Conservation (phyloP, 2,113 vertebrate genomes). For the Varanus salvator region DNA sequence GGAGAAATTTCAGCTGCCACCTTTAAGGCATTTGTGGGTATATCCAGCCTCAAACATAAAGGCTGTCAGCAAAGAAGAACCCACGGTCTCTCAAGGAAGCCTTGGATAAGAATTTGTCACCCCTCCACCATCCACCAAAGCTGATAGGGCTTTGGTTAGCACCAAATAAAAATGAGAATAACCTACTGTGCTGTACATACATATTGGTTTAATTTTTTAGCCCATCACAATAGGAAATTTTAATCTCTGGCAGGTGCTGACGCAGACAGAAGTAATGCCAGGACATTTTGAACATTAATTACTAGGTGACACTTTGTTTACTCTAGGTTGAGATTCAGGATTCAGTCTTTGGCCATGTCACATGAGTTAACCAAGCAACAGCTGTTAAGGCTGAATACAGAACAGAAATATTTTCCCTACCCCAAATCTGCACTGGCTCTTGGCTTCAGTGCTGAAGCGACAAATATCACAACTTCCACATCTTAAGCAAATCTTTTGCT, state of each 20-base stretch:
- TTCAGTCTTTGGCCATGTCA: conserved; percentile 4
- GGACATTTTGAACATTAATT: conserved; percentile 25
- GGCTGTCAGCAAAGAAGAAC: neutral
- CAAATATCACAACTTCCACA: neutral
- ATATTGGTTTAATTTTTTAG: neutral
- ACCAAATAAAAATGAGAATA: neutral
- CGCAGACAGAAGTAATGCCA: conserved; percentile 12
- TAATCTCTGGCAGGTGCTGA: conserved; percentile 17
- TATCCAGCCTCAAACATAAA: neutral
- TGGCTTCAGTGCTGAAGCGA: conserved; percentile 6
- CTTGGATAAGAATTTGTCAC: neutral
- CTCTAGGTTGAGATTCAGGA: conserved; percentile 7
- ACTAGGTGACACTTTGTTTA: conserved; percentile 18
- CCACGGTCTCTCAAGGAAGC: neutral
- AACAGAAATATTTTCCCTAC: neutral
- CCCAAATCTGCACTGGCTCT: neutral
- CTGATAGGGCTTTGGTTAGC: neutral
- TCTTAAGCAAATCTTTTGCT: conserved; percentile 3
- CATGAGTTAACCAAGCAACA: conserved; percentile 24
- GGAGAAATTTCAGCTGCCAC: neutral
- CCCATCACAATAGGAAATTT: neutral
- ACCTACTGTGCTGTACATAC: neutral
- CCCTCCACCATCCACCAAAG: neutral
- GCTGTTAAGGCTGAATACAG: conserved; percentile 14
- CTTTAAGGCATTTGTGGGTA: neutral